Evolutionary conservation across 2,113 vertebrate species (phyloP).

Genomic region (Colistium nudipinnis): DNA sequence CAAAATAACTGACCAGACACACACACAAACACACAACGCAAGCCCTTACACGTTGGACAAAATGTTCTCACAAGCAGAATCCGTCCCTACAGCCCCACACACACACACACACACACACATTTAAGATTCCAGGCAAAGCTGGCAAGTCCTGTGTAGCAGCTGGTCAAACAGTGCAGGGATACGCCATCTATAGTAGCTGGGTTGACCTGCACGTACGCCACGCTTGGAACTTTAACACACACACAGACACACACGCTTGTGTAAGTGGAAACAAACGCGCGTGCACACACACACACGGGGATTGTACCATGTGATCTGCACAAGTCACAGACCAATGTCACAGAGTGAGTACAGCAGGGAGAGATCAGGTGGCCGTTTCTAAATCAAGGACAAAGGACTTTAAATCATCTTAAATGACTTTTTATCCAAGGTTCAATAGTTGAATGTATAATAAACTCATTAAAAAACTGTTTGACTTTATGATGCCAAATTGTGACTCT

Average conservation of each 20-base stretch:
- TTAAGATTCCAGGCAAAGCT: conserved; percentile 14
- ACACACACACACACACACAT: not conserved
- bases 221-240: conserved; percentile 34
- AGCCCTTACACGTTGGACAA: too few relatives aligned
- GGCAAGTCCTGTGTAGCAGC: conserved; percentile 60
- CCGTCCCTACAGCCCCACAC: too few relatives aligned
- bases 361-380: conserved; percentile 2
- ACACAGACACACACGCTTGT: not conserved
- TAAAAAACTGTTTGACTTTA: too few relatives aligned
- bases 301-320: not conserved
- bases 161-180: conserved; percentile 55
- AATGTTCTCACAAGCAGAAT: too few relatives aligned
- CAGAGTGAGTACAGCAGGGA: not conserved
- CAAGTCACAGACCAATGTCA: not conserved
- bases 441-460: too few relatives aligned
- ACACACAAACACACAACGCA: too few relatives aligned
- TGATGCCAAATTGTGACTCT: too few relatives aligned
- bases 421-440: too few relatives aligned
- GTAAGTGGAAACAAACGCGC: not conserved
- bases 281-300: conserved; percentile 4
- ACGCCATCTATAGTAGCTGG: conserved; percentile 1
- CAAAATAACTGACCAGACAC: too few relatives aligned
- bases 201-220: conserved; percentile 41
- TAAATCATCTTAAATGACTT: too few relatives aligned
- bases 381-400: not conserved